phyloP scores from a whole-genome alignment of 1,140 invertebrate species.

The Drosophila santomea region DNA sequence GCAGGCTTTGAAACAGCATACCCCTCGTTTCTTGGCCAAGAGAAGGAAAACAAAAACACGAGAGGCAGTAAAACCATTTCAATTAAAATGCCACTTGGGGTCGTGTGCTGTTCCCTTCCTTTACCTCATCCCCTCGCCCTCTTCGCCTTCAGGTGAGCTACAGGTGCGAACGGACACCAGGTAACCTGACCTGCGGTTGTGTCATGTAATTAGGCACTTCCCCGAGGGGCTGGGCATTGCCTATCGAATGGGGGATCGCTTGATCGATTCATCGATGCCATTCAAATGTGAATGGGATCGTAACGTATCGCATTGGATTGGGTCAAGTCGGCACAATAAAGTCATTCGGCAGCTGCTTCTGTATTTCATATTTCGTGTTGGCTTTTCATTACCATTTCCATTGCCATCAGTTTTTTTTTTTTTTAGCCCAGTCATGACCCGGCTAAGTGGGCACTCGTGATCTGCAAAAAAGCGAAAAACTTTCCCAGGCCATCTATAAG shows the following conservation, averaged over 20 bases:
- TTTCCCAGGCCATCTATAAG: slow-evolving; percentile 65
- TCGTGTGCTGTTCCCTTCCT: slow-evolving; percentile 38
- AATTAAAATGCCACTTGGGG: slow-evolving; percentile 72
- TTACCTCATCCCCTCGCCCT: neutral
- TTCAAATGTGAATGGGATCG: slow-evolving; percentile 32
- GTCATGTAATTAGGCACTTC: slow-evolving; percentile 81
- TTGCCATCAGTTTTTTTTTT: too few relatives aligned
- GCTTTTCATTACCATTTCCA: slow-evolving; percentile 1
- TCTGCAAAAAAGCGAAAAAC: slow-evolving; percentile 37
- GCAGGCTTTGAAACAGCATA: neutral
- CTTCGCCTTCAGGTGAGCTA: slow-evolving; percentile 22
- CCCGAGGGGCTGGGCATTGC: slow-evolving; percentile 32
- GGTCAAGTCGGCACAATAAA: slow-evolving; percentile 42
- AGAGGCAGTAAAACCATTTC: slow-evolving; percentile 53
- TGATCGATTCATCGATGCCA: slow-evolving; percentile 41
- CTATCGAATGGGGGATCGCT: slow-evolving; percentile 15
- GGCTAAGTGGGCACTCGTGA: slow-evolving; percentile 63
- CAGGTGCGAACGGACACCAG: slow-evolving; percentile 44
- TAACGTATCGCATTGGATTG: neutral
- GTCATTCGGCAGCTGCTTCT: slow-evolving; percentile 51
- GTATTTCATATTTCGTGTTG: slow-evolving; percentile 5
- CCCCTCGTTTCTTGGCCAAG: neutral
- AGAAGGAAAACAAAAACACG: neutral
- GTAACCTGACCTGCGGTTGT: slow-evolving; percentile 65
- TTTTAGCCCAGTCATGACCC: slow-evolving; percentile 39